Evolutionary conservation across 2,113 vertebrate species (phyloP), one percentile per base, ranked within the genome.

Genomic region (Phalacrocorax brasilianus): DNA sequence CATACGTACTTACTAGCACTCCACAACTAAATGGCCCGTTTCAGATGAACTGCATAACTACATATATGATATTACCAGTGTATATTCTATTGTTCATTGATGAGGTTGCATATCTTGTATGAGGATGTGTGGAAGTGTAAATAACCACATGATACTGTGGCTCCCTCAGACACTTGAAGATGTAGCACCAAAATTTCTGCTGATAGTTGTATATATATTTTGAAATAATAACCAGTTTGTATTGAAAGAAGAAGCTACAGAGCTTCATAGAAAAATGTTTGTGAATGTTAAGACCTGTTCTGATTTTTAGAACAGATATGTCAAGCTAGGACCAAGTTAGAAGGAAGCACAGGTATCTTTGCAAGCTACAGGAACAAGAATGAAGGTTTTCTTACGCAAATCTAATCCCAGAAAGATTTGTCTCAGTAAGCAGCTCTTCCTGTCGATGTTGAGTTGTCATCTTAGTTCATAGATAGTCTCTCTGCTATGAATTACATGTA

Each of bases 161-260:
- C 89, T 97, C 96, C 97, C 97, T 97, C 95, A 94, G 97, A 97
- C 84, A 89, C 96, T 98, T 98, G 98, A 98, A 97, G 97, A 97
- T 97, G 97, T 97, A 98, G 97, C 96, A 96, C 95, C 91, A 90
- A 91, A 93, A 96, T 97, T 95, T 96, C 95, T 96, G 96, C 75
- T 85, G 95, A 97, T 94, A 96, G 90, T 94, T 97, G 92, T 98
- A 95, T 88, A 79, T 95, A 77, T 94, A 73, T 91, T 96, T 96
- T 92, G 89, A 79, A 91, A 70, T 50, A 84, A 92, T 90, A 95
- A 96, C 79, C 74, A 61, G 71, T 97, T 96, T 97, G 92, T 97
- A 80, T 26, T 75, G 89, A 95, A 84, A 80, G 87, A 88, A 88
- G 63, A 83, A 74, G 66, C 61, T 26, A 17, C 38, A 33, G 58